Base-by-base conservation (phyloP, 1,140 invertebrate genomes). In the Papilio helenus region DNA sequence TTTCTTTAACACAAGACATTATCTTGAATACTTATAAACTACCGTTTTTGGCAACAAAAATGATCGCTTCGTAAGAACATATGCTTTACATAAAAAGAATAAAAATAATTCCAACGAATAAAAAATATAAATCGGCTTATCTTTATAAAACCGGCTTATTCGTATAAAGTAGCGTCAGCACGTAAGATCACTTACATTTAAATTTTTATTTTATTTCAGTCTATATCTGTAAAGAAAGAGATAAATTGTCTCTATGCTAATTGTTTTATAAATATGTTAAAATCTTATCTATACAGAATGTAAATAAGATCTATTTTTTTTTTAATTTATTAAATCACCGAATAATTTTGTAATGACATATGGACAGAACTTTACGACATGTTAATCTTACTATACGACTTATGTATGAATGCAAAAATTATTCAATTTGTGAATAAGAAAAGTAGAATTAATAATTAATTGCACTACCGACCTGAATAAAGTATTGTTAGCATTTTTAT, bases 71-170 rank as follows among this genome's bases (percentile, higher is more conserved):
- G 55, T 83, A 84, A 79, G 82, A 80, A 84, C 55, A 79, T 84
- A 86, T 86, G 81, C 83, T 84, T 88, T 85, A 85, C 81, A 82
- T 72, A 87, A 72, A 86, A 85, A 89, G 87, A 91, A 91, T 88
- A 87, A 77, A 77, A 77, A 77, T 77, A 77, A 77, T 65, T 55
- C 73, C 84, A 79, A 79, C 88, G 79, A 87, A 89, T 89, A 92
- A 94, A 92, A 93, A 92, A 90, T 84, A 85, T 88, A 91, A 94
- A 93, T 94, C 93, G 91, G 91, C 93, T 94, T 94, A 93, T 94
- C 91, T 93, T 84, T 93, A 90, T 93, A 90, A 92, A 93, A 92
- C 90, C 91, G 85, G 91, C 91, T 93, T 92, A 90, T 89, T 87
- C 86, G 81, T 82, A 84, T 84, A 81, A 81, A 81, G 90, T 89